Evolutionary conservation across 2,113 vertebrate genomes (phyloP), one percentile per base, ranked within the genome.

Genomic region (Andinoacara biseriatus): DNA sequence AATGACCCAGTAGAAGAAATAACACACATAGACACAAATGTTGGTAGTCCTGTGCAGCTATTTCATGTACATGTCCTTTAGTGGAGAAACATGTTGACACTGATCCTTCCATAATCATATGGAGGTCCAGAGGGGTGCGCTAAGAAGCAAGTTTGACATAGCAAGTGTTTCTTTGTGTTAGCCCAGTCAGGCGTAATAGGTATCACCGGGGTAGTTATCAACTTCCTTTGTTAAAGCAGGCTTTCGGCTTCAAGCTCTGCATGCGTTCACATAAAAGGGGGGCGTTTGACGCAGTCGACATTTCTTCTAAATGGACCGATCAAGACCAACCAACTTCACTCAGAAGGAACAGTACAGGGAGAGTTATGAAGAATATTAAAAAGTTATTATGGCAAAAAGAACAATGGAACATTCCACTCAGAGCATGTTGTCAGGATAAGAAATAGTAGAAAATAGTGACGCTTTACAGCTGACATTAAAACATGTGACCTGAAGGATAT

Each of bases 291-390:
- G 18, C 0, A 1, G 54, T 72, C 46, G 26, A 54, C 67, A 72
- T 72, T 54, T 72, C 67, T 33, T 72, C 67, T 72, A 72, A 72
- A 72, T 72, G 18, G 67, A 72, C 67, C 26, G 67, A 72, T 72
- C 26, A 9, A 54, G 46, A 54, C 67, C 46, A 11, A 72, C 26
- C 18, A 72, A 49, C 18, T 54, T 54, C 46, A 72, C 26, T n/a
- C 52, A 72, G 26, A 72, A 31, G 67, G 18, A 54, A 72, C 46
- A n/a, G 46, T 3, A 54, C 10, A 54, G 46, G 0, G 2, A 33
- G 46, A 72, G 46, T n/a, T 33, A 72, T 54, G 46, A 54, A 3
- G 67, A 72, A 54, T 72, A 54, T 72, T 54, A 54, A n/a, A 72
- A 33, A 72, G 26, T 72, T 72, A 2, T 54, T 54, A 54, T 17